A percentile compares a stretch with the other conserved stretches of the same genome.
These are phyloP conservation scores for Cepaea hortensis DNA, from an alignment of 2,888 invertebrate genomes.

Conservation along the genomic window DNA sequence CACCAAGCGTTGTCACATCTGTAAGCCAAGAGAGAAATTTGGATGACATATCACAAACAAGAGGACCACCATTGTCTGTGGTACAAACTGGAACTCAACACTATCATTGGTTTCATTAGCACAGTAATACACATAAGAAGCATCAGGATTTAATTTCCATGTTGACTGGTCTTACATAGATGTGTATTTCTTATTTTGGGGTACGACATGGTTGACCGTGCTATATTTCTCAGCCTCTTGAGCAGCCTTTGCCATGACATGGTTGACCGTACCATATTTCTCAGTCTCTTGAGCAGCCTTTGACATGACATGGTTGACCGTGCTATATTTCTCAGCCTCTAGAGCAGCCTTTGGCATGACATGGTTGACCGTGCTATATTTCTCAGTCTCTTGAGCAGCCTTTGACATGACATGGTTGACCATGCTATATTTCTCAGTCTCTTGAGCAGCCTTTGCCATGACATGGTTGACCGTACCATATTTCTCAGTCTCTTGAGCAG, in stretches of 20 bases:
- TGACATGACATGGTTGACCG: slow-evolving; percentile 60
- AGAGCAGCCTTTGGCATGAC: slow-evolving; percentile 60
- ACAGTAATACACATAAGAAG: slow-evolving; percentile 97
- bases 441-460: slow-evolving; percentile 69
- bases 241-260: slow-evolving; percentile 69
- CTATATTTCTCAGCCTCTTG: too few species aligned
- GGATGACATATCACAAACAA: slow-evolving; percentile 98
- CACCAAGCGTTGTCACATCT: slow-evolving; percentile 94
- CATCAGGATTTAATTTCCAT: slow-evolving; percentile 91
- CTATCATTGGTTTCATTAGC: slow-evolving; percentile 98
- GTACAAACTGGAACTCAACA: slow-evolving; percentile 79
- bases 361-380: too few species aligned
- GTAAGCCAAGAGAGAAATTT: slow-evolving; percentile 92
- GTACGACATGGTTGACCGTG: too few species aligned
- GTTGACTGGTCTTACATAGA: slow-evolving; percentile 85
- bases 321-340: too few species aligned
- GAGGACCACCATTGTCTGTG: slow-evolving; percentile 82
- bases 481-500: too few species aligned
- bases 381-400: too few species aligned
- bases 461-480: too few species aligned
- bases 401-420: slow-evolving; percentile 60
- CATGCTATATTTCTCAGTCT: too few species aligned
- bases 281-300: too few species aligned
- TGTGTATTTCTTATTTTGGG: slow-evolving; percentile 83
- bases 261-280: too few species aligned